These are phyloP conservation scores for Netelia fuscicornis DNA, from an alignment of 2,888 invertebrate species.

Conservation along the genomic window DNA sequence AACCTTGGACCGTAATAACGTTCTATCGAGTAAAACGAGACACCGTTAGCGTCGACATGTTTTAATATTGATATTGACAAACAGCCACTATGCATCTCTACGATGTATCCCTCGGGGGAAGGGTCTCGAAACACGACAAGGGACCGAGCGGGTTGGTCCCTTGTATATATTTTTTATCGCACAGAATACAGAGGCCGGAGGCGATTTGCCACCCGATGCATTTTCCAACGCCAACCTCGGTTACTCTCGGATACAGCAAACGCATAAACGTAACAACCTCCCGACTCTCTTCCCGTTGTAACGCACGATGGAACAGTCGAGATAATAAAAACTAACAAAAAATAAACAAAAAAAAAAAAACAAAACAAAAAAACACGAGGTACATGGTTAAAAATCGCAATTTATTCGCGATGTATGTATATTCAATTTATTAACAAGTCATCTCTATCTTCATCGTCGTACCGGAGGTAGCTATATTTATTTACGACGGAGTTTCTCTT, in stretches of 20 bases:
- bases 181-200: neutral
- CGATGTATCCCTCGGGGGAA: constrained; percentile 38
- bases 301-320: neutral
- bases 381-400: no score
- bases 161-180: constrained; percentile 46
- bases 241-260: constrained; percentile 14
- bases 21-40: constrained; percentile 11
- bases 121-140: constrained; percentile 25
- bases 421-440: neutral
- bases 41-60: constrained; percentile 3
- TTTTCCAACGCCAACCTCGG: neutral
- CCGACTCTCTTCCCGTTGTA: neutral
- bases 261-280: constrained; percentile 6
- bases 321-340: no score
- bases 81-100: constrained; percentile 35
- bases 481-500: neutral
- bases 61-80: constrained; percentile 64
- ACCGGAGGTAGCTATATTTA: neutral
- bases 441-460: neutral
- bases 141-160: constrained; percentile 32
- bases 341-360: no score
- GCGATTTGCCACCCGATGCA: constrained; percentile 20
- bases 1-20: neutral
- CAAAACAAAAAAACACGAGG: no score
- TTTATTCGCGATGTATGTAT: no score